phyloP scores from a whole-genome alignment of 1,140 invertebrate genomes.

The Pemphigus obesinymphae region DNA sequence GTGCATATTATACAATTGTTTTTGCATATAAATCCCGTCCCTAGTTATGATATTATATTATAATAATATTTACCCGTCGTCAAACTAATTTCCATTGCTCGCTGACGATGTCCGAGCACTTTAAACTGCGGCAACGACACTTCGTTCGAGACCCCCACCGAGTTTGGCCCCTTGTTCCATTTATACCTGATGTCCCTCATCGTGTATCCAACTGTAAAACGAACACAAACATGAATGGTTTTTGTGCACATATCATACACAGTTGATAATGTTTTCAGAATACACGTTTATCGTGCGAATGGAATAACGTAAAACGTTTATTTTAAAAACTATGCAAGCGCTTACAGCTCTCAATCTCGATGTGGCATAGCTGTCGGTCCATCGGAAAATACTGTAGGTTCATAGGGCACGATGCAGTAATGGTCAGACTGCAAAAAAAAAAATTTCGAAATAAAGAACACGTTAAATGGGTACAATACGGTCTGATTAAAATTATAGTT shows the following conservation, averaged over 20 bases:
- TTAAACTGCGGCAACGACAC: slow-evolving; percentile 93
- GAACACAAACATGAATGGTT: background rate
- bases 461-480: no score
- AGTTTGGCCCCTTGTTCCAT: slow-evolving; percentile 88
- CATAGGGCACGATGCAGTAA: slow-evolving; percentile 96
- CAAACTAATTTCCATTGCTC: slow-evolving; percentile 84
- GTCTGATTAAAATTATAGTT: slow-evolving; percentile 48
- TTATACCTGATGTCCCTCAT: slow-evolving; percentile 95
- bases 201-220: slow-evolving; percentile 82
- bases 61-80: slow-evolving; percentile 91
- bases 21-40: no score
- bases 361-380: slow-evolving; percentile 93
- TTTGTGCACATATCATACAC: background rate
- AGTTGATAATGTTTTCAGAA: no score
- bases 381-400: slow-evolving; percentile 96
- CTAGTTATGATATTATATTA: no score
- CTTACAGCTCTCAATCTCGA: slow-evolving; percentile 98
- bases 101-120: slow-evolving; percentile 81
- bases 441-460: no score
- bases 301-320: no score
- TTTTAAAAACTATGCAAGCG: slow-evolving; percentile 48
- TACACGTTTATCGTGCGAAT: no score
- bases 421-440: slow-evolving; percentile 76
- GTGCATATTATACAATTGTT: no score
- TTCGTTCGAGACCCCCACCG: slow-evolving; percentile 85